Conservation (phyloP, 2,797 vertebrate genomes). For the Ambastaia sidthimunki region DNA sequence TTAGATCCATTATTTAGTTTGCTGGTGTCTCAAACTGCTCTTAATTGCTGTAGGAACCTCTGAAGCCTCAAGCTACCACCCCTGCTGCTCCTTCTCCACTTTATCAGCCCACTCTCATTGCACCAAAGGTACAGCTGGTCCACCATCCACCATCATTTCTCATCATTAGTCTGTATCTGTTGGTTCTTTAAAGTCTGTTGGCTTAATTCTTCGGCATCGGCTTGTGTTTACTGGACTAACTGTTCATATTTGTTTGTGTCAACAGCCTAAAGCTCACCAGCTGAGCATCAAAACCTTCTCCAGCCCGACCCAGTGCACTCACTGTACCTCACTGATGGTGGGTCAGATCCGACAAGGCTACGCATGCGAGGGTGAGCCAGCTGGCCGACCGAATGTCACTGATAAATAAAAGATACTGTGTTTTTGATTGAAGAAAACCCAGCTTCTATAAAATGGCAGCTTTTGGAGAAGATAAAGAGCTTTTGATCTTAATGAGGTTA, state of each 20-base stretch:
- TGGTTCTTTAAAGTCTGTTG: background rate
- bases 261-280: slow-evolving; percentile 94
- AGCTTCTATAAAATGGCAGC: background rate
- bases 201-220: background rate
- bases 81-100: slow-evolving; percentile 62
- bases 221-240: background rate
- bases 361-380: slow-evolving; percentile 89
- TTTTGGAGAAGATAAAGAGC: background rate
- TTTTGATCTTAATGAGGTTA: too few species aligned
- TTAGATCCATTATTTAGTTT: background rate
- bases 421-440: background rate
- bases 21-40: background rate
- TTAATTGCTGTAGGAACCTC: slow-evolving; percentile 67
- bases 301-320: slow-evolving; percentile 93
- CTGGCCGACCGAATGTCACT: background rate
- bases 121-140: slow-evolving; percentile 71
- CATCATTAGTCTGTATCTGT: background rate
- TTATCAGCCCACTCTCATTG: slow-evolving; percentile 67
- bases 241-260: slow-evolving; percentile 39
- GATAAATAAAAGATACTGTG: background rate
- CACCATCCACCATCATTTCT: background rate
- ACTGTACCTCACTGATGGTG: slow-evolving; percentile 97
- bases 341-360: slow-evolving; percentile 94
- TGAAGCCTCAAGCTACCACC: slow-evolving; percentile 59
- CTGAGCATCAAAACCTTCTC: slow-evolving; percentile 93